Conservation (phyloP, 2,113 vertebrate genomes). For the Brachypteracias leptosomus region DNA sequence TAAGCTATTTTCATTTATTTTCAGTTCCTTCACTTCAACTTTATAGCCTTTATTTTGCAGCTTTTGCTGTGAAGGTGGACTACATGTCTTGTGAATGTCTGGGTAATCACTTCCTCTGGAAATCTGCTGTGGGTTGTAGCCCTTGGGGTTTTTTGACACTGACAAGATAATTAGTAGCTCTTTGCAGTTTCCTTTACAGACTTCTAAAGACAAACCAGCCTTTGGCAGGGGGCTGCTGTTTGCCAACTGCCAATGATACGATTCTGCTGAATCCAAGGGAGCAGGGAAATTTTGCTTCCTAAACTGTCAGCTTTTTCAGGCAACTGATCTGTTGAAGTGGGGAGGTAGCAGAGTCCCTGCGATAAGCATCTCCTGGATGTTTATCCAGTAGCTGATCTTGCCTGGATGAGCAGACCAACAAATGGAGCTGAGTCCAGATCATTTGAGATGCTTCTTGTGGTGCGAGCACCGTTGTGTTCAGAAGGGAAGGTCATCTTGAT, state of each 20-base stretch:
- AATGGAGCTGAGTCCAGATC: background rate
- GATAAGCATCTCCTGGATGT: background rate
- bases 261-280: background rate
- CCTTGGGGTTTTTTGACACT: background rate
- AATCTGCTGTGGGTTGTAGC: background rate
- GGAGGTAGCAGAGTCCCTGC: background rate
- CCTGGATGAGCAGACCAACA: background rate
- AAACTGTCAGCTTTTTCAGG: background rate
- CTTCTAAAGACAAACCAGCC: background rate
- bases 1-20: background rate
- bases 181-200: background rate
- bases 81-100: background rate
- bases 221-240: background rate
- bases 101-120: background rate
- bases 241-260: fast-evolving
- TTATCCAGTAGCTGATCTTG: slow-evolving; percentile 1
- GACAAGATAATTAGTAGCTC: background rate
- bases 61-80: background rate
- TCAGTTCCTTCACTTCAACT: background rate
- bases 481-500: background rate
- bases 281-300: background rate
- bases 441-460: background rate
- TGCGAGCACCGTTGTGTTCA: fast-evolving
- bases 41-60: background rate
- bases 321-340: background rate